Evolutionary conservation across 1,140 invertebrate genomes (phyloP), one percentile per base, ranked within the genome.

Genomic region (Microplitis mediator): DNA sequence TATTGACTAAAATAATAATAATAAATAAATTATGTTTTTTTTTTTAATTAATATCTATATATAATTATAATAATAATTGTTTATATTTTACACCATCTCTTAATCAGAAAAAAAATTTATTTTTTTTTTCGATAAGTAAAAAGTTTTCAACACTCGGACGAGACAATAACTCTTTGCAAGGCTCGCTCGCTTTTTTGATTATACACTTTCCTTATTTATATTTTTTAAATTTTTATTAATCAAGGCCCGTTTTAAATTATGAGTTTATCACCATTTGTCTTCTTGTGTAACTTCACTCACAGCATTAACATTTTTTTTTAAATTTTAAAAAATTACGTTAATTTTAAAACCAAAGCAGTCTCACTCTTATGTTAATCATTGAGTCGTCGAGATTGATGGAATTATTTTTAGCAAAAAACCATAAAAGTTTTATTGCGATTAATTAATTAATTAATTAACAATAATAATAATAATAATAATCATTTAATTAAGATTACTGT

Each of bases 401-500:
- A 45, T 45, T 2, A 23, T 23, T 9, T 5, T 5, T 4, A 45
- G 39, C 39, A 45, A 45, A 45, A 45, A 45, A 45, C 39, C 6
- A 45, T 11, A 45, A 45, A 45, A 45, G 39, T 45, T 45, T 45
- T 45, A 32, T 61, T 61, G 16, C 32, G 9, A 32, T 61, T 32
- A 23, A 32, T 61, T 61, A 32, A 9, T 35, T 58, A 58, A 23
- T 60, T n/a, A 34, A 67, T 52, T 39, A 36, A 35, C 36, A n/a
- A 14, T 58, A 54, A 31, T 13, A 69, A 14, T 23, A n/a, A 51
- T 23, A 54, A 6, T 63, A 62, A 45, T 62, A 32, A 58, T 58
- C 45, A 32, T 16, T 31, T 34, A 11, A 39, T 8, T 54, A 58
- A 39, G 14, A 23, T 81, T 78, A 83, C 80, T 87, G 86, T 84